phyloP scores from a whole-genome alignment of 2,888 invertebrate species.

The Chaitophorus viminalis region DNA sequence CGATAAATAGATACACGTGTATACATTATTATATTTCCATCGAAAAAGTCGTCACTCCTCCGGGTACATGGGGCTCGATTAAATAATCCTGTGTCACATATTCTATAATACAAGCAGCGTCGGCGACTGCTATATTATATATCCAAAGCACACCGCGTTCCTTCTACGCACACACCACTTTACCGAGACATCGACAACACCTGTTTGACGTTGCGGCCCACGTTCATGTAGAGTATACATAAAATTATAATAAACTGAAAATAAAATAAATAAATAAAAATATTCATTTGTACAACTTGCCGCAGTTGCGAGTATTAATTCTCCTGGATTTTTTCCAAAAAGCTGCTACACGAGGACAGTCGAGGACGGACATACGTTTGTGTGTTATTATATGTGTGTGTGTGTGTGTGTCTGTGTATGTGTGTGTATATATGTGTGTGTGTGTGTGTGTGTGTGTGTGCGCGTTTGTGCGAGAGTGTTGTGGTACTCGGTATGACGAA shows the following conservation, averaged over 20 bases:
- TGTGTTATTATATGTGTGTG: no score
- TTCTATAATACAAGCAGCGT: not conserved
- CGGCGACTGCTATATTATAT: not conserved
- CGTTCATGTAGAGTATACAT: not conserved
- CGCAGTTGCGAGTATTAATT: not conserved
- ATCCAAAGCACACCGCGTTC: not conserved
- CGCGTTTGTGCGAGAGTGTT: no score
- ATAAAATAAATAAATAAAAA: not conserved
- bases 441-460: no score
- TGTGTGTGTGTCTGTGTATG: no score
- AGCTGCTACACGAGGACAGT: not conserved
- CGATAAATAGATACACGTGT: not conserved
- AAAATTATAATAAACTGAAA: not conserved
- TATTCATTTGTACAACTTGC: not conserved
- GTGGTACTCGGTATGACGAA: not conserved
- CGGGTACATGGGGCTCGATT: no score
- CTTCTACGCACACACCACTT: not conserved
- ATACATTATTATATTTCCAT: not conserved
- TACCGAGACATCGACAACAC: not conserved
- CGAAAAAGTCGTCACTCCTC: not conserved
- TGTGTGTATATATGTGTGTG: no score
- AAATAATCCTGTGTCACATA: not conserved
- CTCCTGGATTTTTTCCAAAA: not conserved
- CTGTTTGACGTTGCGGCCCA: not conserved
- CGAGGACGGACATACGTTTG: not conserved